Evolutionary conservation across 2,797 vertebrate genomes (phyloP), one percentile per base, ranked within the genome.

Genomic region (Botia almorhae): DNA sequence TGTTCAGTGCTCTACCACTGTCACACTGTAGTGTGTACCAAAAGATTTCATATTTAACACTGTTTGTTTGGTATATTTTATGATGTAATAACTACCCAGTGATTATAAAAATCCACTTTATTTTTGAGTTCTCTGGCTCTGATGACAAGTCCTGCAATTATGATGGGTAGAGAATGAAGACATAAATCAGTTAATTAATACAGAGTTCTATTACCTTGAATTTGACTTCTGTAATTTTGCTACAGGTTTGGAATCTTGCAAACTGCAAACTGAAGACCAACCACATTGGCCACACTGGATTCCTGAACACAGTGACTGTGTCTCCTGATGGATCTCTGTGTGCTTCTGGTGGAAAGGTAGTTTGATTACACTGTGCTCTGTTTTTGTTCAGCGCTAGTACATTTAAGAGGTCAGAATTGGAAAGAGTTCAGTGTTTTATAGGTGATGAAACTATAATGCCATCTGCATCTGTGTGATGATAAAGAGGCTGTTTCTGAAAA

Each of bases 261-360:
- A 99, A 99, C 91, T 99, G 97, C 93, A 99, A 98, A 86, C 94
- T 99, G 93, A 99, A 99, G 93, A 99, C 98, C 5, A 99, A 99
- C 90, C 97, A 99, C 89, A 97, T 99, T 2, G 98, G 98, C 26
- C 98, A 99, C 90, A 95, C 93, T 0, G 98, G 97, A n/a, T 98
- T 93, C 91, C 92, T 99, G 92, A 99, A 98, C 92, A 99, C 97
- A 0, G 97, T 98, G 75, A 98, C 97, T 0, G 97, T 99, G 50
- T 98, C 97, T 48, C 98, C 97, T 0, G 97, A 98, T 61, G 97
- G 98, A 50, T 98, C 98, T n/a, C 94, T 98, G 48, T 99, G 97
- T 64, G 98, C 97, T 36, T 99, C 97, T 0, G 97, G 98, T 39
- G 98, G 97, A 89, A 98, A 96, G 96, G 97, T 96, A 92, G 75